These are phyloP conservation scores for Drosophila glabriapex DNA, from an alignment of 2,888 invertebrate genomes.

Conservation along the genomic window DNA sequence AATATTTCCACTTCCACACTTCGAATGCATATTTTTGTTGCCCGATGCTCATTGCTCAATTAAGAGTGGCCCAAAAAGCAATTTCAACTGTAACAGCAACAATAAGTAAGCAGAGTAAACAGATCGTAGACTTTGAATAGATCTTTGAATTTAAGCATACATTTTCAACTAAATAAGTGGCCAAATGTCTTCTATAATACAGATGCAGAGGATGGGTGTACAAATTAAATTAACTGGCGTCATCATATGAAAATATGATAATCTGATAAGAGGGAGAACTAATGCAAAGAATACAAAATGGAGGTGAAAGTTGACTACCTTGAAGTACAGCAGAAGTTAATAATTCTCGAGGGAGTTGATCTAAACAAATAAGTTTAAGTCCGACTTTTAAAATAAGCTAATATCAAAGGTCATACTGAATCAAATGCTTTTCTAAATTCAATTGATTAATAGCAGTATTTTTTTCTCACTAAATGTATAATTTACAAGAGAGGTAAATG, in stretches of 20 bases:
- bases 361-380: background rate
- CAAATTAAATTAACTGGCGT: background rate
- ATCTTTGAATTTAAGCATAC: background rate
- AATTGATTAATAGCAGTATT: too few relatives aligned
- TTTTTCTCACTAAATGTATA: too few relatives aligned
- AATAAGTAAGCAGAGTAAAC: constrained; percentile 48
- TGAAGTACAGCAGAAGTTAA: background rate
- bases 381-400: background rate
- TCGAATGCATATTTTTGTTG: constrained; percentile 43
- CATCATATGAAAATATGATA: background rate
- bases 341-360: background rate
- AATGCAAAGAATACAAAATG: background rate
- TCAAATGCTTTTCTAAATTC: background rate
- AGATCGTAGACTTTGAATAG: background rate
- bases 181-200: background rate
- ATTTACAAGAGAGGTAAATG: too few relatives aligned
- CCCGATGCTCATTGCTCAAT: constrained; percentile 60
- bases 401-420: background rate
- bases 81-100: constrained; percentile 21
- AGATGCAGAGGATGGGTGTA: background rate
- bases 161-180: background rate
- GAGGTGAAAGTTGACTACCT: background rate
- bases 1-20: constrained; percentile 62
- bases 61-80: constrained; percentile 48
- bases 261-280: background rate